phyloP scores from a whole-genome alignment of 35 echinoderm and acorn worm genomes.

The Heliocidaris erythrogramma region DNA sequence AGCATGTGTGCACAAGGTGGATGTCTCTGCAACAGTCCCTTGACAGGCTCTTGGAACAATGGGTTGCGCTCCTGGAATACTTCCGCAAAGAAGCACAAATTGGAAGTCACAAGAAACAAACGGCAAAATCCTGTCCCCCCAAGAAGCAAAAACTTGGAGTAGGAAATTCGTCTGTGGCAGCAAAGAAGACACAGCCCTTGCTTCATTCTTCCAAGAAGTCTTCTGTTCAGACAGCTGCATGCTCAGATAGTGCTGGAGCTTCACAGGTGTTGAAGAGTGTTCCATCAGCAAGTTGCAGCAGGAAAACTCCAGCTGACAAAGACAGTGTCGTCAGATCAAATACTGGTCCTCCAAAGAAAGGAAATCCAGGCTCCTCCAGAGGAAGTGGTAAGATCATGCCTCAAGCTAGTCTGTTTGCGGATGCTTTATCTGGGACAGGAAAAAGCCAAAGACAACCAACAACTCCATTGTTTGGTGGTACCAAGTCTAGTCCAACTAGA shows the following conservation, averaged over 20 bases:
- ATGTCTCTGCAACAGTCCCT: constrained; percentile 49
- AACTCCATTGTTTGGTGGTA: constrained; percentile 50
- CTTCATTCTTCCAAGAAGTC: constrained; percentile 29
- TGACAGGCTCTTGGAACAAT: constrained; percentile 60
- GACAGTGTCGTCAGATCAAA: no score
- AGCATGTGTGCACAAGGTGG: constrained; percentile 63
- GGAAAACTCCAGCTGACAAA: background rate
- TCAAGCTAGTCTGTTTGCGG: constrained; percentile 29
- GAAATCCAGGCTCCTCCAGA: constrained; percentile 26
- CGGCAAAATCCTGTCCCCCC: background rate
- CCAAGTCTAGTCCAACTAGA: constrained; percentile 31
- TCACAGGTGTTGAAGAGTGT: background rate
- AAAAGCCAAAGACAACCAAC: background rate
- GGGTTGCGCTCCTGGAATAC: constrained; percentile 48
- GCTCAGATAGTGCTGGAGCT: background rate
- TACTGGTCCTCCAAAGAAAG: constrained; percentile 15
- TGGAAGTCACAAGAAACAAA: background rate
- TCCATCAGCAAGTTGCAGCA: background rate
- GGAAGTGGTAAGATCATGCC: constrained; percentile 25
- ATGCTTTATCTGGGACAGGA: constrained; percentile 9
- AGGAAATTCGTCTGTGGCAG: background rate
- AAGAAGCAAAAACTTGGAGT: constrained; percentile 33
- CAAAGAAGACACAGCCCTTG: constrained; percentile 25
- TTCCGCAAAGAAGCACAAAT: constrained; percentile 51
- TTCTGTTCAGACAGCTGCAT: background rate